Conservation (phyloP, 2,888 invertebrate species). For the Meliscaeva auricollis region DNA sequence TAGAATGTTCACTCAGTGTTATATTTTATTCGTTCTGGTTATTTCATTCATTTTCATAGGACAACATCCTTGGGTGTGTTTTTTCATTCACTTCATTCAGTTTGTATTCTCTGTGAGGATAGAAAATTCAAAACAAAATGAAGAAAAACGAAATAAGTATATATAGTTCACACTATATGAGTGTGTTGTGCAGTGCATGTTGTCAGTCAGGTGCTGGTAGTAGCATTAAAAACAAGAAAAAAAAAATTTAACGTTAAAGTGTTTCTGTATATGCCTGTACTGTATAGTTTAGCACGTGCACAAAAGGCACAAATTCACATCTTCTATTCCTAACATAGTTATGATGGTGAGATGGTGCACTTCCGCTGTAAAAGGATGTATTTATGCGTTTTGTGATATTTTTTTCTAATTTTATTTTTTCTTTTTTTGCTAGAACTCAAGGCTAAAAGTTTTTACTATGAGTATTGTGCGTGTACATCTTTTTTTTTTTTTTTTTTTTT, state of each 20-base stretch:
- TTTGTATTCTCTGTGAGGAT: not conserved
- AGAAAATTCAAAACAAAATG: not conserved
- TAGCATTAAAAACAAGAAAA: not conserved
- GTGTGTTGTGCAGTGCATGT: not conserved
- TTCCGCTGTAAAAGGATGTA: too few relatives aligned
- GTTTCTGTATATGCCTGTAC: not conserved
- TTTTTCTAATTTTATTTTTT: too few relatives aligned
- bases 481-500: too few relatives aligned
- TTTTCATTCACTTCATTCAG: not conserved
- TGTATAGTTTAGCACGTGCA: too few relatives aligned
- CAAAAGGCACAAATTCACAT: too few relatives aligned
- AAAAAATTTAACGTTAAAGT: not conserved
- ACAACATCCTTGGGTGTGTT: conserved; percentile 23
- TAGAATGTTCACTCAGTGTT: not conserved
- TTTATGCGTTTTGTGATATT: too few relatives aligned
- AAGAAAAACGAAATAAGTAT: not conserved
- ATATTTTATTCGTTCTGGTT: not conserved
- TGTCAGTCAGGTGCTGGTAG: not conserved
- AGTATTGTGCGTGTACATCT: too few relatives aligned
- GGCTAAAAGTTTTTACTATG: too few relatives aligned
- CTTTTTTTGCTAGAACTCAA: too few relatives aligned
- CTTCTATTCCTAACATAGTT: too few relatives aligned
- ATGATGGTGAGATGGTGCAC: too few relatives aligned
- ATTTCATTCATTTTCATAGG: not conserved
- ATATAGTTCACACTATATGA: not conserved